These are phyloP conservation scores for Rhabditoides inermis DNA, from an alignment of 2,888 invertebrate genomes.

Conservation along the genomic window DNA sequence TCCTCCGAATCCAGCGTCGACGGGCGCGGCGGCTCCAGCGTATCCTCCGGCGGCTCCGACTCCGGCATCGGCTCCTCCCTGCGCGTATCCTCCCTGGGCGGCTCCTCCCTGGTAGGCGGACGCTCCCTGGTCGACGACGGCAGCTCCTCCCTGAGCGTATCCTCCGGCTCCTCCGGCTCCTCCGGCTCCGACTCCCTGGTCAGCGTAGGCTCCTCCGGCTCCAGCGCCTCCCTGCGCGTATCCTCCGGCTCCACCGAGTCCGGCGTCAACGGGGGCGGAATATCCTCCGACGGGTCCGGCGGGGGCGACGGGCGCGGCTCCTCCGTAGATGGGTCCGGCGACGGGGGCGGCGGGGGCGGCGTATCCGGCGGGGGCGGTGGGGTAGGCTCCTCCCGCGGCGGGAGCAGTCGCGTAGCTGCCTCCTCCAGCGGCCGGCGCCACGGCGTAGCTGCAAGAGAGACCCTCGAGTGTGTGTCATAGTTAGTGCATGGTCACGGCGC, in stretches of 20 bases:
- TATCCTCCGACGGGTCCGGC: background rate
- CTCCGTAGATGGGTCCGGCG: slow-evolving; percentile 10
- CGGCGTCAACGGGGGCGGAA: background rate
- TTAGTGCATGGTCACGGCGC: too few species aligned
- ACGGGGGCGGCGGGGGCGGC: slow-evolving; percentile 14
- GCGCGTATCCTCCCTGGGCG: slow-evolving; percentile 1
- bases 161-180: slow-evolving; percentile 4
- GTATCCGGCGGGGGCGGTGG: slow-evolving; percentile 3
- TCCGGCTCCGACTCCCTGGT: slow-evolving; percentile 4
- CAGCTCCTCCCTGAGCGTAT: background rate
- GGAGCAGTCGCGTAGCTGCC: too few species aligned
- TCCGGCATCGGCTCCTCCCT: background rate
- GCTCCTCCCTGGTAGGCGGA: too few species aligned
- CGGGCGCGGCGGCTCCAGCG: slow-evolving; percentile 4
- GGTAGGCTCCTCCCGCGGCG: slow-evolving; percentile 12
- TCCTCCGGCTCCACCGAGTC: background rate
- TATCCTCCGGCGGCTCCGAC: slow-evolving; percentile 10
- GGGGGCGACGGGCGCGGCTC: too few species aligned
- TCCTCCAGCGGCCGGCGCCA: too few species aligned
- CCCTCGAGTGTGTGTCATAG: too few species aligned
- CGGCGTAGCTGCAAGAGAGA: too few species aligned
- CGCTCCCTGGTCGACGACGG: background rate
- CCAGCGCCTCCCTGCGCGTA: slow-evolving; percentile 1
- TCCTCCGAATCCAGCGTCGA: too few species aligned
- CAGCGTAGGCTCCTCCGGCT: slow-evolving; percentile 12